phyloP scores from a whole-genome alignment of 2,888 invertebrate species.

The Rhagonycha fulva region DNA sequence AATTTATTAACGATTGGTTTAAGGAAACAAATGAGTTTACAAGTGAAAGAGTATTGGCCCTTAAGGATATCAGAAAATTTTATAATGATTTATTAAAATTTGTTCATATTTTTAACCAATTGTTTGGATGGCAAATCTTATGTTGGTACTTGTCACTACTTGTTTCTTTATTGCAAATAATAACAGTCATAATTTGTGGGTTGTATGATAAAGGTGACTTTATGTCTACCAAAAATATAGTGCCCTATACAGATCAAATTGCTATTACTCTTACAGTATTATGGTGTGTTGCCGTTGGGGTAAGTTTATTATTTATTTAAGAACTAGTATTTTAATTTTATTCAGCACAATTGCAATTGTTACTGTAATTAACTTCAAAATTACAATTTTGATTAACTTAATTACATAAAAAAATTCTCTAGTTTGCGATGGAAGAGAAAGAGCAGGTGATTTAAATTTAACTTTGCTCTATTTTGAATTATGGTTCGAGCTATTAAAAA shows the following conservation, averaged over 20 bases:
- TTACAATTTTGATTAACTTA: too few relatives aligned
- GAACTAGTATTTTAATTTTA: too few relatives aligned
- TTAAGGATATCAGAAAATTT: not conserved
- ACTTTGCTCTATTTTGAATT: too few relatives aligned
- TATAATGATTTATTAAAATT: not conserved
- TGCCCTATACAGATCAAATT: too few relatives aligned
- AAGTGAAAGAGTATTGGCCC: not conserved
- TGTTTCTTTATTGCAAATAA: not conserved
- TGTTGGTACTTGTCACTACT: not conserved
- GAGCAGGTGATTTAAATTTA: too few relatives aligned
- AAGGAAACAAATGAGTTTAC: not conserved
- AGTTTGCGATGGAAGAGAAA: too few relatives aligned
- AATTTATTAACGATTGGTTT: not conserved
- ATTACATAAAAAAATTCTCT: too few relatives aligned
- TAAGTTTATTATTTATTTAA: too few relatives aligned
- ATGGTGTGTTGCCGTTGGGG: too few relatives aligned
- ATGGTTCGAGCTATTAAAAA: too few relatives aligned
- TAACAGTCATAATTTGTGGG: not conserved
- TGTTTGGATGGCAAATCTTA: slow-evolving; percentile 3
- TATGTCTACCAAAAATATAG: not conserved
- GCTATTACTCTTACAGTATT: too few relatives aligned
- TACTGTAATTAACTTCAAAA: too few relatives aligned
- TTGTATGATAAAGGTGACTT: not conserved
- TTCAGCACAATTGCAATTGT: not conserved
- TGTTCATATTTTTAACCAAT: not conserved